Base-by-base conservation (phyloP, 2,797 vertebrate species). In the Anableps anableps region DNA sequence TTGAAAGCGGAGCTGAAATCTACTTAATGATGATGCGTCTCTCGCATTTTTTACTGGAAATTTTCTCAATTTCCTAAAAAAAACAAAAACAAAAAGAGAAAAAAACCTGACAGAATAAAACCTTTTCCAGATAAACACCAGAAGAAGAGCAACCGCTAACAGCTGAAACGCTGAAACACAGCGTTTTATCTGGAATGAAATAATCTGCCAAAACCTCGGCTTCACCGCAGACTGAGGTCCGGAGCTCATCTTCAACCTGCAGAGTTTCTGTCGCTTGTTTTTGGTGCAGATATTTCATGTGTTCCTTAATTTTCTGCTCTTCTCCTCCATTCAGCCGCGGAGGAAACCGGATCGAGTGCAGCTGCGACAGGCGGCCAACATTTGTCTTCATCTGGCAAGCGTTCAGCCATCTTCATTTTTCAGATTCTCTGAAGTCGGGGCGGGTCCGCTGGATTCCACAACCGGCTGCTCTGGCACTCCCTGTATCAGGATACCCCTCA, bases 281-380 rank as follows among this genome's bases (percentile, higher is more conserved):
- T n/a, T n/a, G n/a, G n/a, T n/a, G n/a, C n/a, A n/a, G n/a, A n/a
- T 0, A 55, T 58, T 16, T 5, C 10, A 11, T 14, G n/a, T 58
- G 3, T 58, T 26, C 0, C 21, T 79, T 50, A 51, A 11, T 6
- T 5, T 50, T 58, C 36, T 51, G 5, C 73, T 50, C 21, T 31
- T 81, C 64, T 14, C 36, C 23, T 47, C 47, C 47, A 26, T 11
- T n/a, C 62, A 47, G 55, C 13, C 23, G 26, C 23, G 60, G n/a
- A 19, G 41, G 50, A 72, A 80, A 82, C n/a, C 21, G 21, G 45
- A 71, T 34, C 72, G 5, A 72, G 76, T 75, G 70, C 78, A 66
- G 75, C 86, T 86, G 8, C 47, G 55, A 83, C 72, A 70, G 70
- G 3, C 58, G 75, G 64, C 76, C 31, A 51, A 84, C 75, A 79